These are phyloP conservation scores for Erpetoichthys calabaricus DNA, from an alignment of 2,797 vertebrate species.

Conservation along the genomic window DNA sequence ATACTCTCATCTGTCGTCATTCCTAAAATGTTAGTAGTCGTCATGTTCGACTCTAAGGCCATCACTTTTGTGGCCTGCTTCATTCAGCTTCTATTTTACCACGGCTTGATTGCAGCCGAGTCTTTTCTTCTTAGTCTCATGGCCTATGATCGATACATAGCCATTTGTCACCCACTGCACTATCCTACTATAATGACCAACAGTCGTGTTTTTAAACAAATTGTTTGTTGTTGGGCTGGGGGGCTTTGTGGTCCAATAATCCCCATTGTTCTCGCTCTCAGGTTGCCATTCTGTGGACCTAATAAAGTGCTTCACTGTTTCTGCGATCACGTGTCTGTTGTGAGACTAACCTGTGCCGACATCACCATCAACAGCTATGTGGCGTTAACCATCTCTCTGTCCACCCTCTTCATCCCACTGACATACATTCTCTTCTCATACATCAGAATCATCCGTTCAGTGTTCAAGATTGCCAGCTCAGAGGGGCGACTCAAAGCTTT, in stretches of 20 bases:
- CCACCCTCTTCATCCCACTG: too few species aligned
- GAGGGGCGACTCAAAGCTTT: too few species aligned
- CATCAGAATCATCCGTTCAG: too few species aligned
- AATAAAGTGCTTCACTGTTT: too few species aligned
- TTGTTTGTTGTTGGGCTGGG: slow-evolving; percentile 19
- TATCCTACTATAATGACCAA: slow-evolving; percentile 23
- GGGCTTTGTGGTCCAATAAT: slow-evolving; percentile 26
- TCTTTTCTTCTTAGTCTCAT: slow-evolving; percentile 21
- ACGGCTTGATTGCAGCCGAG: slow-evolving; percentile 20
- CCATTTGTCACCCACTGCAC: too few species aligned
- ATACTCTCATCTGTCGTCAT: slow-evolving; percentile 25
- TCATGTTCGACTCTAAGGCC: slow-evolving; percentile 16
- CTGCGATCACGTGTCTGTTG: too few species aligned
- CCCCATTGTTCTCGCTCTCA: slow-evolving; percentile 26
- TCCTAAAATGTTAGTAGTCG: slow-evolving; percentile 20
- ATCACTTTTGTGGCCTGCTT: slow-evolving; percentile 23
- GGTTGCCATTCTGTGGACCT: slow-evolving; percentile 25
- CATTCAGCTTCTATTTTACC: slow-evolving; percentile 27
- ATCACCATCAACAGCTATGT: too few species aligned
- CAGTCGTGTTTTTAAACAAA: slow-evolving; percentile 13
- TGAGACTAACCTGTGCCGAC: too few species aligned
- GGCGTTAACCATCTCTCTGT: too few species aligned
- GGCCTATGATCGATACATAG: too few species aligned
- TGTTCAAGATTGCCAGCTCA: too few species aligned
- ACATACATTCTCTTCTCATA: too few species aligned